Base-by-base conservation (phyloP, 2,888 invertebrate genomes). In the Drosophila anomalipes region DNA sequence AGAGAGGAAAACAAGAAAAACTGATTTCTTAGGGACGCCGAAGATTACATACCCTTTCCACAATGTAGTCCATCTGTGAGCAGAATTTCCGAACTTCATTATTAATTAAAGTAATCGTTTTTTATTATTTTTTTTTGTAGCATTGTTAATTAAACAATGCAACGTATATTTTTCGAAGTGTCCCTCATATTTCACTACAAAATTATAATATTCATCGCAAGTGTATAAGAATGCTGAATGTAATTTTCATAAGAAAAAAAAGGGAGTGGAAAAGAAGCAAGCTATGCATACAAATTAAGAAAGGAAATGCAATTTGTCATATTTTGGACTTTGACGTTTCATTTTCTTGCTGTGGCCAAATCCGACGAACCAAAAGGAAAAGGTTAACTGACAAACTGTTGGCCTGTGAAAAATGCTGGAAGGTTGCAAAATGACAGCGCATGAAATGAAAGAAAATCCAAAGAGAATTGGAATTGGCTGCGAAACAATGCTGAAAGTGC, bases 291-390 rank as follows among this genome's bases (percentile, higher is more conserved):
- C 78, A 79, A 79, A 79, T 79, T 77, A 81, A 77, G 72, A 84
- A 84, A 67, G 84, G 74, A 84, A 84, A 84, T 84, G 89, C 84
- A 86, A 81, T 86, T 89, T 86, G 76, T 83, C 77, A 71, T 77
- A 72, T 63, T 79, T 76, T 83, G 70, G 72, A 86, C 68, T 74
- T 82, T 85, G 84, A 85, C 87, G 79, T 89, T 89, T 77, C 70
- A 85, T 89, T 85, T 84, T 61, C 70, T 49, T 39, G 58, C 28
- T 39, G 39, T n/a, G 57, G 28, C 39, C 61, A 58, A 58, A 44
- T 44, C 73, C 52, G 53, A 12, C 35, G 62, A 77, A 35, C 53
- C 58, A 12, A 12, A 64, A 37, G 53, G 47, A 76, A 65, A 49
- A 76, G 49, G 52, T 53, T 66, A 47, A 26, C 47, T 67, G 82